Evolutionary conservation across 92 coral and sea anemone genomes (phyloP), one percentile per base, ranked within the genome.

Genomic region (Micromussa lordhowensis): DNA sequence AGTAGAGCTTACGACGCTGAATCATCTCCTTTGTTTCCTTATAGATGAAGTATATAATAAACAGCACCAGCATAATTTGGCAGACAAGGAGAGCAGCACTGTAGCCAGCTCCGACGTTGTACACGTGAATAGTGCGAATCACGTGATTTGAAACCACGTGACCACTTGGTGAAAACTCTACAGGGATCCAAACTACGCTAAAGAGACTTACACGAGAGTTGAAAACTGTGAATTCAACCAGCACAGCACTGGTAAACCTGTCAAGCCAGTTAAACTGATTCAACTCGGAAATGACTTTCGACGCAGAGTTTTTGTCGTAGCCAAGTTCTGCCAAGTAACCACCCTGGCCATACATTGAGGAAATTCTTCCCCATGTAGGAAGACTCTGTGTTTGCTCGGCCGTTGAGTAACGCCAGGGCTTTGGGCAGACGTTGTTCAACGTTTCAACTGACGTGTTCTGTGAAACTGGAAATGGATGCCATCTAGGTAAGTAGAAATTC

Each of bases 201-300:
- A 92, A 92, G 35, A 92, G 94, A n/a, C 88, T 85, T 4, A 86
- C 90, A 14, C 78, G 82, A 13, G 92, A 76, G 77, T 89, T 92
- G 75, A 77, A 92, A 51, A 92, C 53, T 28, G 90, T 79, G 68
- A 89, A 92, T 40, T 77, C 87, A n/a, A 92, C 80, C 73, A 92
- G 64, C 75, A 92, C 53, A 17, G 85, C 92, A 40, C 84, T 91
- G 3, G 94, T 88, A 17, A 55, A 79, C 34, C 57, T 38, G 75
- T 92, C 94, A 28, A 92, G 19, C 94, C 94, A 92, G 66, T 81
- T 54, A 32, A 80, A 51, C 49, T 4, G 2, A 53, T 66, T 29
- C 19, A 92, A 73, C 3, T 75, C 58, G 14, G 77, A 61, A 26
- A 89, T 38, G 18, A 73, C 54, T 14, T 26, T 69, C 28, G 54